These are phyloP conservation scores for Lota lota DNA, from an alignment of 2,113 vertebrate genomes.

Conservation along the genomic window DNA sequence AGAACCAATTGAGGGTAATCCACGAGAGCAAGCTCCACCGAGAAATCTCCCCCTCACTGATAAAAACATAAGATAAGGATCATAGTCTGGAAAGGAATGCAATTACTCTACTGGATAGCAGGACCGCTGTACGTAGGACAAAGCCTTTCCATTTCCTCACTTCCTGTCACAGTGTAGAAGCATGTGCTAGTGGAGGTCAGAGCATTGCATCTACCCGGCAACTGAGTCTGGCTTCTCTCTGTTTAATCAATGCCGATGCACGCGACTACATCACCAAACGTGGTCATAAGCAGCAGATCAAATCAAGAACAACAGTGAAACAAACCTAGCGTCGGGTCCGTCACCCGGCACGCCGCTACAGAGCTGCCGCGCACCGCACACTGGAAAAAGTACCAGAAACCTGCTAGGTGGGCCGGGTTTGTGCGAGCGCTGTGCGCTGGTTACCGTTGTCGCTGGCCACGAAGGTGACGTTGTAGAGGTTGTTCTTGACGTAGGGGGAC, in stretches of 20 bases:
- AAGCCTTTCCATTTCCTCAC: not conserved
- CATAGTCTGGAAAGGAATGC: constrained; percentile 14
- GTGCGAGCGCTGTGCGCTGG: constrained; percentile 16
- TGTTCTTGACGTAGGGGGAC: constrained; percentile 91
- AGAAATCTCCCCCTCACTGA: not conserved
- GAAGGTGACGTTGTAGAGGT: constrained; percentile 94
- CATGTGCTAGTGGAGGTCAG: not conserved
- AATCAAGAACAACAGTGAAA: too few species aligned
- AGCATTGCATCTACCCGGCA: not conserved
- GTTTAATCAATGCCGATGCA: not conserved
- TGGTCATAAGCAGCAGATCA: too few species aligned
- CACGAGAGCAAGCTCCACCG: not conserved
- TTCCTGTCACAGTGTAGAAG: too few species aligned
- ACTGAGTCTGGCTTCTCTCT: not conserved
- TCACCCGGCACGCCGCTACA: too few species aligned
- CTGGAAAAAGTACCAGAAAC: not conserved
- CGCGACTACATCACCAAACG: too few species aligned
- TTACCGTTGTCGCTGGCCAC: constrained; percentile 93
- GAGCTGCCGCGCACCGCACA: too few species aligned
- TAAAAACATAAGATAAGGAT: constrained; percentile 15
- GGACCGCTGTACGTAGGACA: constrained; percentile 6
- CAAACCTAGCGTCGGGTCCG: too few species aligned
- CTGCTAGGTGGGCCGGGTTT: not conserved
- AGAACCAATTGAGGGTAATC: not conserved
- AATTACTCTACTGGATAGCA: constrained; percentile 20